Evolutionary conservation across 2,888 invertebrate species (phyloP).

Genomic region (Ormyrus nitidulus): DNA sequence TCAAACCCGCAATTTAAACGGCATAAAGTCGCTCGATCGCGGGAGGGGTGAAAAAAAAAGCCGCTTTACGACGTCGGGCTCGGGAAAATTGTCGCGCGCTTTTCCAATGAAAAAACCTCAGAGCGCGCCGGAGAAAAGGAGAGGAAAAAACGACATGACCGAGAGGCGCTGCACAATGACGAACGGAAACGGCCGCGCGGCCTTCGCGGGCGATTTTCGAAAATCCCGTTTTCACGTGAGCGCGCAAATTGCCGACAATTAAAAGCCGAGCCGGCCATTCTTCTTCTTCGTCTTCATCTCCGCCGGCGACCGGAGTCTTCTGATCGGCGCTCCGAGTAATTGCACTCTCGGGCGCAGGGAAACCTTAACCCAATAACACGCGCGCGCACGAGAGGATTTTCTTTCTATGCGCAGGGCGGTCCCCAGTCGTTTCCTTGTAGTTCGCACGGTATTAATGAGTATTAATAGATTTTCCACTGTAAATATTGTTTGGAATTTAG

Average conservation of each 20-base stretch:
- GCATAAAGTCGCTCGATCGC: too few species aligned
- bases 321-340: not conserved
- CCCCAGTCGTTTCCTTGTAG: not conserved
- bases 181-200: conserved; percentile 37
- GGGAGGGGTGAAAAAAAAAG: not conserved
- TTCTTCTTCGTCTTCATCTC: not conserved
- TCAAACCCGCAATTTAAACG: conserved; percentile 1
- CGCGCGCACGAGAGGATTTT: not conserved
- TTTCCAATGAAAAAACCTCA: not conserved
- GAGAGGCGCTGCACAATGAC: not conserved
- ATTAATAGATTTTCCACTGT: too few species aligned
- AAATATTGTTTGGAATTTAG: too few species aligned
- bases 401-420: not conserved
- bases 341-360: not conserved
- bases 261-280: conserved; percentile 42
- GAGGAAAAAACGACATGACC: too few species aligned
- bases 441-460: not conserved
- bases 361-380: conserved; percentile 46
- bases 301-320: too few species aligned
- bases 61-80: not conserved
- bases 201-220: conserved; percentile 37
- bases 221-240: conserved; percentile 36
- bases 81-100: not conserved
- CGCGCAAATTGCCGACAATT: conserved; percentile 50
- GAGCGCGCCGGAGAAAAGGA: not conserved